Conservation (phyloP, 2,888 invertebrate species). For the Melinaea menophilus region DNA sequence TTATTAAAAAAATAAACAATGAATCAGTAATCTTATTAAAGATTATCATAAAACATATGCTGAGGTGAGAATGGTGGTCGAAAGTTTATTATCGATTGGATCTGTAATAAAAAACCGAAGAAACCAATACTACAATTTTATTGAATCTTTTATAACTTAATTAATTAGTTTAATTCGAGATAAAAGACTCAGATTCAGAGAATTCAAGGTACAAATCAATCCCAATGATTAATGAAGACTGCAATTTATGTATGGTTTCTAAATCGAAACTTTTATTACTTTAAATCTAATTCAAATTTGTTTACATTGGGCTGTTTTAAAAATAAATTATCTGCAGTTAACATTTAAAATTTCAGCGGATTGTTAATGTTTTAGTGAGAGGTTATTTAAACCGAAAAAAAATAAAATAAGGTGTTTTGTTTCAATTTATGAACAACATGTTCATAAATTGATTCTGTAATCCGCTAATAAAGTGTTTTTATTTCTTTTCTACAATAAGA, state of each 20-base stretch:
- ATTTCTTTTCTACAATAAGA: too few relatives aligned
- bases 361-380: too few relatives aligned
- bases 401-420: too few relatives aligned
- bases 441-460: too few relatives aligned
- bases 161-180: conserved; percentile 9
- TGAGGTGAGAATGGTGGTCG: neutral
- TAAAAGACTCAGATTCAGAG: conserved; percentile 9
- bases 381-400: too few relatives aligned
- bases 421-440: too few relatives aligned
- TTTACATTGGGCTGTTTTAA: conserved; percentile 9
- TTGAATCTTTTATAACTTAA: conserved; percentile 3
- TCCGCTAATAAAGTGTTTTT: too few relatives aligned
- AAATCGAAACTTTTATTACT: conserved; percentile 19
- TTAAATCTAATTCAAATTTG: conserved; percentile 13
- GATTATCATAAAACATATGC: neutral
- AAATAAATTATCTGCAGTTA: neutral
- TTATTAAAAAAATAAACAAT: too few relatives aligned
- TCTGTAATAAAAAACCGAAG: neutral
- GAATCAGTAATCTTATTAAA: neutral
- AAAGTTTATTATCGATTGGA: neutral
- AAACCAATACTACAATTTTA: neutral
- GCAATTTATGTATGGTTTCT: conserved; percentile 22
- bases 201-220: conserved; percentile 24
- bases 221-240: conserved; percentile 25
- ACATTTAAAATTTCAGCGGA: too few relatives aligned